phyloP scores from a whole-genome alignment of 2,888 invertebrate species.

The Sesia apiformis region DNA sequence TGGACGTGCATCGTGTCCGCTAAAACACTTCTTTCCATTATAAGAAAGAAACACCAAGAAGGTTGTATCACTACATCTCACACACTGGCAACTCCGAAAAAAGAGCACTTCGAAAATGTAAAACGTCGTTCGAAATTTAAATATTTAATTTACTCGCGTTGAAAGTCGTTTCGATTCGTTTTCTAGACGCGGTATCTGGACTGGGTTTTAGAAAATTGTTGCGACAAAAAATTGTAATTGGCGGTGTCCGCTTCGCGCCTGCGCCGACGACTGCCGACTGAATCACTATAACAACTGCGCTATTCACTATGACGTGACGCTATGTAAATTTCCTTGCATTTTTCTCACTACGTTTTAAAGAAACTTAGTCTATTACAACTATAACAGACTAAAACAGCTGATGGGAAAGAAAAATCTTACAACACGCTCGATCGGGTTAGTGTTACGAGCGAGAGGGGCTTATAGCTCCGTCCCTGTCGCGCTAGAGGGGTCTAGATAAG shows the following conservation, averaged over 20 bases:
- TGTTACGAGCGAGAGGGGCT: constrained; percentile 45
- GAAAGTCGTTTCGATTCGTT: constrained; percentile 43
- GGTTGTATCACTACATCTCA: constrained; percentile 49
- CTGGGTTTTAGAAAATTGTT: constrained; percentile 52
- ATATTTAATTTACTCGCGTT: constrained; percentile 9
- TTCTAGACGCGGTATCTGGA: constrained; percentile 30
- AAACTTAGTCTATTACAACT: constrained; percentile 16
- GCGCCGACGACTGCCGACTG: constrained; percentile 35
- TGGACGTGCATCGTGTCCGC: constrained; percentile 57
- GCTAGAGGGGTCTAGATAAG: constrained; percentile 56
- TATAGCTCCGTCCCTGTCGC: constrained; percentile 34
- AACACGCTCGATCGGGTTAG: constrained; percentile 59
- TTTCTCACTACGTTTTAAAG: constrained; percentile 22
- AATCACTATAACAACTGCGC: constrained; percentile 32
- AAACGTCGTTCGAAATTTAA: constrained; percentile 12
- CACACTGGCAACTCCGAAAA: constrained; percentile 15
- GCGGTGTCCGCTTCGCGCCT: constrained; percentile 37
- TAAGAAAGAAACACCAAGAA: constrained; percentile 28
- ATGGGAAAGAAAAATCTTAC: constrained; percentile 44
- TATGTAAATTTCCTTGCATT: constrained; percentile 49
- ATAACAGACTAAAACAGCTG: constrained; percentile 43
- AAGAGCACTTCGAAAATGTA: neutral
- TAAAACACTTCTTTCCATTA: constrained; percentile 66
- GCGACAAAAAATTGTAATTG: constrained; percentile 48
- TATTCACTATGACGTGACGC: constrained; percentile 33